phyloP scores from a whole-genome alignment of 2,113 vertebrate genomes.

The Corynorhinus townsendii region DNA sequence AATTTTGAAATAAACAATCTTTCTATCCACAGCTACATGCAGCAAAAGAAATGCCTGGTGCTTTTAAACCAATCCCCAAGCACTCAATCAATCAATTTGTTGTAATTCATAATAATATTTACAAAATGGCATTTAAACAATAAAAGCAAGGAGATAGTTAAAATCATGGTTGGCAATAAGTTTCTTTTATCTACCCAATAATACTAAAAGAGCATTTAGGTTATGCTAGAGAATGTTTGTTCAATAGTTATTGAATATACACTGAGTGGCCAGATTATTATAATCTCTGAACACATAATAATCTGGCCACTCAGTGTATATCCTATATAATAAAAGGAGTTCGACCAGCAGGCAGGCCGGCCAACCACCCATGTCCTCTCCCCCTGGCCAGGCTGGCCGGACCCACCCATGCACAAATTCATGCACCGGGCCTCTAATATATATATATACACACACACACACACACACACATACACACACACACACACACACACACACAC shows the following conservation, averaged over 20 bases:
- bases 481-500: too few relatives aligned
- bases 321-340: too few relatives aligned
- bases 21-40: neutral
- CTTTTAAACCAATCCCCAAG: neutral
- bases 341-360: too few relatives aligned
- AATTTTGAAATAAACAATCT: conserved; percentile 47
- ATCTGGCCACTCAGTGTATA: too few relatives aligned
- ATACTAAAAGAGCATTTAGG: neutral
- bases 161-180: neutral
- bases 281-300: too few relatives aligned
- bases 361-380: too few relatives aligned
- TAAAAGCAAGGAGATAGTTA: neutral
- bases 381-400: too few relatives aligned
- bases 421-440: too few relatives aligned
- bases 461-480: too few relatives aligned
- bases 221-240: neutral
- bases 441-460: too few relatives aligned
- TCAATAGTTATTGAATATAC: neutral
- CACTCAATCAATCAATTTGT: conserved; percentile 30
- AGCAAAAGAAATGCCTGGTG: neutral
- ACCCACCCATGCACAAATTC: too few relatives aligned
- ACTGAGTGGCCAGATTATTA: too few relatives aligned
- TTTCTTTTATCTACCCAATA: neutral
- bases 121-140: neutral
- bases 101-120: conserved; percentile 17